Evolutionary conservation across 2,888 invertebrate genomes (phyloP).

Genomic region (Xylota segnis): DNA sequence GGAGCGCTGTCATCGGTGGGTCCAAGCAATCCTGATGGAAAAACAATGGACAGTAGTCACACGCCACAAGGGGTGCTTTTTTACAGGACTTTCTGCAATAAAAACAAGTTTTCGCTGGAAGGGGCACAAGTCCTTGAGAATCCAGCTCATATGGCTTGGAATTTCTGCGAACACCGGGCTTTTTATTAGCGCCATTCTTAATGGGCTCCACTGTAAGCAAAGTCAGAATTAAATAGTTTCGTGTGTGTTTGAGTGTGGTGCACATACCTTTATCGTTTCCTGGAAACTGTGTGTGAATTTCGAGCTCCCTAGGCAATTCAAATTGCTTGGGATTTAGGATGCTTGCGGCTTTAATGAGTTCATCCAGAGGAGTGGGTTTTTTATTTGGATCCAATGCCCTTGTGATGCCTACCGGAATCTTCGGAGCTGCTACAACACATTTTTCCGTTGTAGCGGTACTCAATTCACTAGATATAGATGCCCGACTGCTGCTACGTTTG

Average conservation of each 20-base stretch:
- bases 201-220: constrained; percentile 79
- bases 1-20: constrained; percentile 95
- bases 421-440: constrained; percentile 77
- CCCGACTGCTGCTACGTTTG: constrained; percentile 82
- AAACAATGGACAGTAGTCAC: constrained; percentile 96
- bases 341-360: constrained; percentile 92
- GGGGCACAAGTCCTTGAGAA: constrained; percentile 88
- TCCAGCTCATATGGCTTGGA: constrained; percentile 86
- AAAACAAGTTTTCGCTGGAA: constrained; percentile 94
- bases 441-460: constrained; percentile 80
- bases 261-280: constrained; percentile 90
- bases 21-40: constrained; percentile 98
- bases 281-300: constrained; percentile 91
- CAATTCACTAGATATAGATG: constrained; percentile 81
- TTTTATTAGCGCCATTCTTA: constrained; percentile 81
- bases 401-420: constrained; percentile 81
- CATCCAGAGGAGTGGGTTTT: constrained; percentile 89
- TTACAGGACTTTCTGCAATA: constrained; percentile 94
- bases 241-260: not conserved
- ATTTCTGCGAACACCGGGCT: constrained; percentile 80
- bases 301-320: constrained; percentile 92
- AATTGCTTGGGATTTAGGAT: constrained; percentile 96
- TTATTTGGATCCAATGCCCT: constrained; percentile 83
- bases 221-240: not conserved
- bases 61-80: constrained; percentile 93